phyloP scores from a whole-genome alignment of 2,888 invertebrate genomes.

The Volucella zonaria region DNA sequence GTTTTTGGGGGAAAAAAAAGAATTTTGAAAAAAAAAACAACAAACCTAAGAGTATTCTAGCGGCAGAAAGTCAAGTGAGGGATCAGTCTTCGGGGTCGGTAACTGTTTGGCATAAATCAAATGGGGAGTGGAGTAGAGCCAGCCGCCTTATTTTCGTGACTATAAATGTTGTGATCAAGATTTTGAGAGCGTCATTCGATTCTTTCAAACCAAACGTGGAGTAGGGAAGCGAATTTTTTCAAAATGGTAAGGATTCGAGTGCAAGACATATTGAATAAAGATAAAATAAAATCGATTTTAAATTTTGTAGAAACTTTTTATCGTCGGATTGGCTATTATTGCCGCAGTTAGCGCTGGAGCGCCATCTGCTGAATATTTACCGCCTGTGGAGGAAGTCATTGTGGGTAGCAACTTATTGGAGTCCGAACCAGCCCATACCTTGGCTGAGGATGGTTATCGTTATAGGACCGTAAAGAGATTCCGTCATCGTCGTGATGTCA shows the following conservation, averaged over 20 bases:
- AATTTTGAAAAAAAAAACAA: not conserved
- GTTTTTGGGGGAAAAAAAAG: conserved; percentile 24
- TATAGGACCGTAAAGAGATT: conserved; percentile 65
- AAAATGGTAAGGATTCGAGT: conserved; percentile 60
- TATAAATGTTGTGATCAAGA: conserved; percentile 68
- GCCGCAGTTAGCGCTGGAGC: conserved; percentile 63
- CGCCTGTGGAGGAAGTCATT: conserved; percentile 51
- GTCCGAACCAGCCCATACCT: conserved; percentile 57
- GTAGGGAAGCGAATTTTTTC: conserved; percentile 39
- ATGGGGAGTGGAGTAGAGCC: conserved; percentile 22
- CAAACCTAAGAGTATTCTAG: conserved; percentile 36
- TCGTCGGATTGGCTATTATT: conserved; percentile 67
- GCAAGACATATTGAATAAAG: not conserved
- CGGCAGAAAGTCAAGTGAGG: conserved; percentile 22
- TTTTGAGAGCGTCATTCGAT: conserved; percentile 59
- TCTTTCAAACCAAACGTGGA: conserved; percentile 66
- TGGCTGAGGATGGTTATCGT: conserved; percentile 66
- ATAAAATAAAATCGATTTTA: conserved; percentile 15
- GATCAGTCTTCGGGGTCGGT: conserved; percentile 35
- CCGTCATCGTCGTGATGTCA: conserved; percentile 70
- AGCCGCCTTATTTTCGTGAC: conserved; percentile 39
- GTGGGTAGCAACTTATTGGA: conserved; percentile 55
- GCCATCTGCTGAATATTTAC: conserved; percentile 65
- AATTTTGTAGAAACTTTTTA: conserved; percentile 55
- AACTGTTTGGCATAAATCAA: conserved; percentile 26